Conservation (phyloP, 2,797 vertebrate genomes). For the Apodemus agrarius region DNA sequence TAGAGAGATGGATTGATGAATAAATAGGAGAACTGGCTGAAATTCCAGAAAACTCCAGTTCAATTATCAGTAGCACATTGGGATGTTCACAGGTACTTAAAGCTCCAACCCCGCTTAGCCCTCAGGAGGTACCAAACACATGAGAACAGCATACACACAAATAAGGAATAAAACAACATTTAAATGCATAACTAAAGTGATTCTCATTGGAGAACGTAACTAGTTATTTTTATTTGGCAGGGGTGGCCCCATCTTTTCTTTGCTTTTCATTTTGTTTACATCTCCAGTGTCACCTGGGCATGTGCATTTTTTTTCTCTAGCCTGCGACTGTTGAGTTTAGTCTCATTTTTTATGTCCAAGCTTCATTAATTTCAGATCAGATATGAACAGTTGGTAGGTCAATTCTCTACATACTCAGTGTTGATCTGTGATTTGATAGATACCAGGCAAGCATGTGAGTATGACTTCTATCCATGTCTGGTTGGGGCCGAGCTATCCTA, state of each 20-base stretch:
- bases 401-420: neutral
- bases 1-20: too few relatives aligned
- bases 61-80: neutral
- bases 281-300: neutral
- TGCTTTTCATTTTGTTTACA: neutral
- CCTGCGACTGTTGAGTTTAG: too few relatives aligned
- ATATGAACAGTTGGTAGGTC: too few relatives aligned
- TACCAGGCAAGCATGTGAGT: neutral
- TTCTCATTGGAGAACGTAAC: neutral
- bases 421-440: neutral
- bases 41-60: neutral
- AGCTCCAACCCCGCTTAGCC: rapidly evolving
- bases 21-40: neutral
- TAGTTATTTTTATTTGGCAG: neutral
- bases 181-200: neutral
- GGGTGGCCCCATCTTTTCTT: too few relatives aligned
- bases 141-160: neutral
- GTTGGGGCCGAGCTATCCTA: too few relatives aligned
- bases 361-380: neutral
- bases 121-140: neutral
- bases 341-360: neutral
- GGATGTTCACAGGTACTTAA: neutral
- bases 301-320: neutral
- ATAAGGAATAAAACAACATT: too few relatives aligned
- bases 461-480: neutral